Base-by-base conservation (phyloP, 2,113 vertebrate genomes). In the Chinchilla lanigera region DNA sequence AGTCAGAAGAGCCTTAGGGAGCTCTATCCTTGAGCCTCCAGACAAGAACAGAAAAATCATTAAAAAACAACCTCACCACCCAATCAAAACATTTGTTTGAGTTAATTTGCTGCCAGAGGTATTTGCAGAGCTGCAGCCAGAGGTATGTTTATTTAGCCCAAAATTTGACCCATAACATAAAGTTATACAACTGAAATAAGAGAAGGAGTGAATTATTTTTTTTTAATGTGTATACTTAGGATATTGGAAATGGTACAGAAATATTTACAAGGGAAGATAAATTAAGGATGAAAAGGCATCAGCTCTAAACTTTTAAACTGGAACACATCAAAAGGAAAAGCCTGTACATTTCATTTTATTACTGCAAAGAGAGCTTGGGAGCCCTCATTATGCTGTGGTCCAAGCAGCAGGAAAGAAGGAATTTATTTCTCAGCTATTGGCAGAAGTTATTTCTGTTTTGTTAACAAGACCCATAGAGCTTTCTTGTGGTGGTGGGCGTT, bases 191-290 rank as follows among this genome's bases (percentile, higher is more conserved):
- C 77, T 80, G 95, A 97, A 96, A 97, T 58, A 58, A 60, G 90
- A 97, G 96, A 89, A 97, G 80, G 96, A 97, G 71, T 80, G 92
- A 94, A 95, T 90, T 97, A n/a, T 90, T 89, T 96, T 94, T 67
- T 92, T 65, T 9, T 80, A 96, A 96, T 80, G 44, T 60, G 54
- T 93, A 61, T 85, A 86, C 93, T 94, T 78, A 78, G 90, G 78
- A 47, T 96, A 96, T 88, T 97, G 95, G 92, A 95, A 96, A 82
- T 65, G 71, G 90, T 86, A 95, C 83, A 93, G 85, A 94, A 97
- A 95, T 97, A 97, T 97, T 97, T 97, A 98, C 96, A 97, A 94
- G 94, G 85, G 47, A 52, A 97, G 93, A 97, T 93, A 97, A 96
- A 97, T 97, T 96, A 96, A 94, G 90, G 96, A 97, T 96, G 97